Evolutionary conservation across 2,797 vertebrate genomes (phyloP).

Genomic region (Gambusia yucatana): DNA sequence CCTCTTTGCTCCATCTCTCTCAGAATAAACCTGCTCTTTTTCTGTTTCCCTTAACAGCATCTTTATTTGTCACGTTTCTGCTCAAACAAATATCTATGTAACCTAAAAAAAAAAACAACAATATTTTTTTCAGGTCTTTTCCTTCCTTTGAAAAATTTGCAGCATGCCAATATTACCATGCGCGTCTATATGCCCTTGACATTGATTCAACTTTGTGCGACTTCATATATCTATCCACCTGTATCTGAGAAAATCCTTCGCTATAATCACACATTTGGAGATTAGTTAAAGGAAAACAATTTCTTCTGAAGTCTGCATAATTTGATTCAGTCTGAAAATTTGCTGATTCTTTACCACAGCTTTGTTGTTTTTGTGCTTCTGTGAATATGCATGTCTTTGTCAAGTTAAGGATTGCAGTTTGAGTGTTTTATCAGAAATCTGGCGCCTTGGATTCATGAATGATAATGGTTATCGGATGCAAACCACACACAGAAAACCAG

Average conservation of each 20-base stretch:
- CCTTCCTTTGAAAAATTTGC: neutral
- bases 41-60: neutral
- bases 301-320: neutral
- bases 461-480: neutral
- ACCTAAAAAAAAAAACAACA: neutral
- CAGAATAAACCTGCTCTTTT: neutral
- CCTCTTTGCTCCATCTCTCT: neutral
- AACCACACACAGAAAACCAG: constrained; percentile 1
- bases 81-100: neutral
- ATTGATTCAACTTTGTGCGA: neutral
- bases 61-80: neutral
- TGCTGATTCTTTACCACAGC: neutral
- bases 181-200: neutral
- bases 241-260: neutral
- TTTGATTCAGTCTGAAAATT: neutral
- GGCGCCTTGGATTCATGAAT: neutral
- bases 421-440: neutral
- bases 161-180: neutral
- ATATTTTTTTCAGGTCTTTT: neutral
- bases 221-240: neutral
- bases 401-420: neutral
- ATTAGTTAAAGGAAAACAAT: neutral
- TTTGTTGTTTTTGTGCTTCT: neutral
- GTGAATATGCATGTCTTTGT: neutral
- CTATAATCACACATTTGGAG: neutral